Conservation (phyloP, 2,888 invertebrate species). For the Coenonympha arcania region DNA sequence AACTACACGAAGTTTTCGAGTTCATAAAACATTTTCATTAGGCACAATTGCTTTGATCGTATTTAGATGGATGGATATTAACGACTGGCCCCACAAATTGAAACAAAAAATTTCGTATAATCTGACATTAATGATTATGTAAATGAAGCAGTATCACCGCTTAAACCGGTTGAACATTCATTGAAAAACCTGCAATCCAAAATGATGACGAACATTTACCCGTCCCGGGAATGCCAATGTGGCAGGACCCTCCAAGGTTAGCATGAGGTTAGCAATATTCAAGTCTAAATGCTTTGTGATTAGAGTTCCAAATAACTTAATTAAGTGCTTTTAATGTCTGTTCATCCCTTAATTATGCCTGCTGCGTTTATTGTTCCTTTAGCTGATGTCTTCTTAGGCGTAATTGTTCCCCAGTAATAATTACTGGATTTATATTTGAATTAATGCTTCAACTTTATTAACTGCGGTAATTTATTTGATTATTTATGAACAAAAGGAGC, state of each 20-base stretch:
- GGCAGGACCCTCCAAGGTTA: constrained; percentile 9
- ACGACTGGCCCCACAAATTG: no score
- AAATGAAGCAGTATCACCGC: not conserved
- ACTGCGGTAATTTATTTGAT: no score
- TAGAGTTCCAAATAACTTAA: constrained; percentile 19
- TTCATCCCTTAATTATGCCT: constrained; percentile 1
- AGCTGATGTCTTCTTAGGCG: not conserved
- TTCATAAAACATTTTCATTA: no score
- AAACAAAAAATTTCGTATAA: not conserved
- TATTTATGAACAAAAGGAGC: no score
- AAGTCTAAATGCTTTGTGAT: constrained; percentile 17
- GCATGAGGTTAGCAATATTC: constrained; percentile 19
- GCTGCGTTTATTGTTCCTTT: constrained; percentile 7
- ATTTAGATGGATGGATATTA: no score
- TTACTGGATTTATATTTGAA: no score
- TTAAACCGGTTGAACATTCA: not conserved
- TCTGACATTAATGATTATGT: not conserved
- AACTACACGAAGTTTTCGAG: no score
- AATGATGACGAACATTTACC: constrained; percentile 8
- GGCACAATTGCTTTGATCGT: no score
- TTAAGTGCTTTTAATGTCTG: constrained; percentile 17
- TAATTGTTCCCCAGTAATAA: constrained; percentile 1
- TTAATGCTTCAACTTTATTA: no score
- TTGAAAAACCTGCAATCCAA: constrained; percentile 9
- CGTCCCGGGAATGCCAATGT: constrained; percentile 9